phyloP scores from a whole-genome alignment of 2,113 vertebrate genomes.

The Gasterosteus aculeatus region DNA sequence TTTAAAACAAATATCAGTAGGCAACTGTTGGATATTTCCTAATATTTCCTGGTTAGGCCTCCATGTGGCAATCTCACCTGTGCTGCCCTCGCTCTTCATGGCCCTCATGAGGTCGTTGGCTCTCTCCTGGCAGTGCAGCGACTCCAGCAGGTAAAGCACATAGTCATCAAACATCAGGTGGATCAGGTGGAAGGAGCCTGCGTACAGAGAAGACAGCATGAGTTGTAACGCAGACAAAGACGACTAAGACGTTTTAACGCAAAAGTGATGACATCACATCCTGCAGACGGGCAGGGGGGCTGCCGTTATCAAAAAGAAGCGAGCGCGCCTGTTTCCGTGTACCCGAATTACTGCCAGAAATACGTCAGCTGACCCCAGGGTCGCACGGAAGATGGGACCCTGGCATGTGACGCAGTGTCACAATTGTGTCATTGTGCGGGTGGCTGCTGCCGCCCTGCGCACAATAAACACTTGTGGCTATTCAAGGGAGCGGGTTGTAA shows the following conservation, averaged over 20 bases:
- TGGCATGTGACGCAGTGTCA: slow-evolving; percentile 67
- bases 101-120: slow-evolving; percentile 96
- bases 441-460: slow-evolving; percentile 60
- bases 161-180: slow-evolving; percentile 99
- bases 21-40: background rate
- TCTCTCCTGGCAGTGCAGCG: slow-evolving; percentile 96
- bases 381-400: slow-evolving; percentile 54
- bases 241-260: background rate
- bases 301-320: slow-evolving; percentile 40
- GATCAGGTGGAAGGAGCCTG: slow-evolving; percentile 98
- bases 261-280: slow-evolving; percentile 63
- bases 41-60: background rate
- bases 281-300: slow-evolving; percentile 35
- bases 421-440: slow-evolving; percentile 74
- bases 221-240: background rate
- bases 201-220: slow-evolving; percentile 27
- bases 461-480: slow-evolving; percentile 76
- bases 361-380: slow-evolving; percentile 72
- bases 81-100: slow-evolving; percentile 92
- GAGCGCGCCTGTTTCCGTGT: slow-evolving; percentile 53
- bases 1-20: background rate
- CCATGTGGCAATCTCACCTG: slow-evolving; percentile 81
- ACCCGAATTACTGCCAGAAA: slow-evolving; percentile 61
- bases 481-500: slow-evolving; percentile 69
- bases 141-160: slow-evolving; percentile 96